Conservation (phyloP, 2,888 invertebrate species). For the Ceriagrion tenellum region DNA sequence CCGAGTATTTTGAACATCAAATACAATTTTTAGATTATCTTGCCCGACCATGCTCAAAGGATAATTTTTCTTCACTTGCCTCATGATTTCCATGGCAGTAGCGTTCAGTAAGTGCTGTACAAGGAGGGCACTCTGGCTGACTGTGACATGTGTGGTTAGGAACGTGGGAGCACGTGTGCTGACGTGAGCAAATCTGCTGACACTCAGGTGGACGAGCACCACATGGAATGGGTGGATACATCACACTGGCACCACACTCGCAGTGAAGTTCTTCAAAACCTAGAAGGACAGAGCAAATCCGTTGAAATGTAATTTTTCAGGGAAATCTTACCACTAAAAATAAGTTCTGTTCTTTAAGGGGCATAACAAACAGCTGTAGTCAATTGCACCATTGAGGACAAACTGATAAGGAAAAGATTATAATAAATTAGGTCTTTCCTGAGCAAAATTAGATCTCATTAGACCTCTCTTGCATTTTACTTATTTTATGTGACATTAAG, state of each 20-base stretch:
- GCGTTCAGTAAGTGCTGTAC: slow-evolving; percentile 91
- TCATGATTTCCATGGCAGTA: slow-evolving; percentile 91
- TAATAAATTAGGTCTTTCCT: no score
- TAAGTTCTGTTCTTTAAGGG: no score
- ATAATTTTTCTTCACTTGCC: slow-evolving; percentile 75
- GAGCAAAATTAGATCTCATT: no score
- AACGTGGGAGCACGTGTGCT: slow-evolving; percentile 89
- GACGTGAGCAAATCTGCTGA: slow-evolving; percentile 86
- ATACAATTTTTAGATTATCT: no score
- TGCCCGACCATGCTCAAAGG: no score
- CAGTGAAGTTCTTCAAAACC: slow-evolving; percentile 94
- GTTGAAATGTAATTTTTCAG: neutral
- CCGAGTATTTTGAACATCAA: neutral
- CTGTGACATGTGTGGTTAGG: slow-evolving; percentile 92
- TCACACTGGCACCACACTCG: slow-evolving; percentile 91
- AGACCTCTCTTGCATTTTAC: no score
- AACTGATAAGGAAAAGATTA: no score
- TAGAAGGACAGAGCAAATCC: slow-evolving; percentile 73
- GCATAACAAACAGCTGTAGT: no score
- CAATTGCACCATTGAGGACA: no score
- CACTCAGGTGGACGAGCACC: slow-evolving; percentile 93
- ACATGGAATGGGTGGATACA: slow-evolving; percentile 95
- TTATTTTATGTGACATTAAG: no score
- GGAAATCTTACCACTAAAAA: neutral
- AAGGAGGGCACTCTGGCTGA: slow-evolving; percentile 87